Base-by-base conservation (phyloP, 2,888 invertebrate genomes). In the Acleris literana region DNA sequence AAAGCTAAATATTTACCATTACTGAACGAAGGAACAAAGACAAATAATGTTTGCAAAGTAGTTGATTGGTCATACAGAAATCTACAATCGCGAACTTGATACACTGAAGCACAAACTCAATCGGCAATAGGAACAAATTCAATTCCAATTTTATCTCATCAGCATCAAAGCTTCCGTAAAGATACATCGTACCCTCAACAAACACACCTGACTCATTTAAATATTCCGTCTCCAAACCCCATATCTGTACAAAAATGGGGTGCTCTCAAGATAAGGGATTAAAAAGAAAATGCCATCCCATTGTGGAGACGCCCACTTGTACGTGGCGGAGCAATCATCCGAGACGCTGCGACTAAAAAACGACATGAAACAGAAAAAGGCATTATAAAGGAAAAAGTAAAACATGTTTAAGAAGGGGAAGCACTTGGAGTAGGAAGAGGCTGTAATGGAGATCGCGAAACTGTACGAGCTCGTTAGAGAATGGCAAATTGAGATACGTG, bases 201-300 rank as follows among this genome's bases (percentile, higher is more conserved):
- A 64, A 70, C 71, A 76, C 78, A 79, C 77, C 77, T 82, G 77
- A 76, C 80, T 82, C 80, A 83, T 86, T 84, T 84, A 81, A 85
- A 87, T 84, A 82, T 80, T 76, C 76, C 73, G 70, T 73, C 71
- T 71, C 70, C 72, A 69, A 65, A 71, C 77, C 75, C 74, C 75
- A 67, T 64, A 73, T 73, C 74, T 68, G 68, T 74, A 65, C 73
- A 63, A 68, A 69, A 75, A 72, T 71, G 71, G 74, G 76, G 71
- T 76, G 64, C 72, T 72, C 74, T 74, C 76, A 74, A 80, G 84
- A 84, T 85, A 85, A 81, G 84, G 80, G 84, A 85, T 85, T 85
- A 87, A 87, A 86, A 87, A 86, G 86, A 85, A 84, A 86, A 86
- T 80, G 78, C 76, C 80, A 82, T 81, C 79, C 79, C 74, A 83